Evolutionary conservation across 1,140 invertebrate species (phyloP), one percentile per base, ranked within the genome.

Genomic region (Dinothrombium tinctorium): DNA sequence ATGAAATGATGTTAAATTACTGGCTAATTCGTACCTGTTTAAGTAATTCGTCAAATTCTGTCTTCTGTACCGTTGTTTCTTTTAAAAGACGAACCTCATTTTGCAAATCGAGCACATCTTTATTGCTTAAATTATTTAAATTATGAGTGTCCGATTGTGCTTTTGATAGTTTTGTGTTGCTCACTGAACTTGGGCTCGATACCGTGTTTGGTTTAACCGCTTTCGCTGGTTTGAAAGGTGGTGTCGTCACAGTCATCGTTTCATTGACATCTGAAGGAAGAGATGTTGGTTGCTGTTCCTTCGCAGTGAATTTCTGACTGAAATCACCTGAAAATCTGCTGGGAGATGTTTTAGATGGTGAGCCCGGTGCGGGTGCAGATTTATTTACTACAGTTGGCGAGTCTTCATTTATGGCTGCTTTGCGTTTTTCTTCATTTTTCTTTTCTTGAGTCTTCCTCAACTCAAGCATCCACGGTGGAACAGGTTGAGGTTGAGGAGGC

Each of bases 21-120:
- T n/a, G n/a, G n/a, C n/a, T n/a, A 17, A 29, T 29, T 11, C 15
- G 21, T 42, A 49, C 47, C 44, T 49, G 37, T 40, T 46, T 49
- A 24, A 42, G 20, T 6, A 49, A 22, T 15, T 45, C 47, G 38
- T 42, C 43, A 15, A 33, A 46, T 11, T 49, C 47, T 41, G 39
- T 44, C 11, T 33, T 33, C 28, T 22, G 41, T 12, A 49, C 44
- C 11, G 36, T 40, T 22, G 40, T 40, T 29, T 46, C 40, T 36
- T 38, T 43, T 22, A 41, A 29, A 31, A 37, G 19, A 17, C 36
- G 22, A 15, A 49, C 11, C 11, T 44, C 37, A 17, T 42, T 37
- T 15, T 40, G 40, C 15, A 46, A 36, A 23, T 44, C 44, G 17
- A 12, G 12, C 20, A 45, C 11, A n/a, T 45, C 40, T 29, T 29